These are phyloP conservation scores for Hormaphis cornu DNA, from an alignment of 1,140 invertebrate species.

Conservation along the genomic window DNA sequence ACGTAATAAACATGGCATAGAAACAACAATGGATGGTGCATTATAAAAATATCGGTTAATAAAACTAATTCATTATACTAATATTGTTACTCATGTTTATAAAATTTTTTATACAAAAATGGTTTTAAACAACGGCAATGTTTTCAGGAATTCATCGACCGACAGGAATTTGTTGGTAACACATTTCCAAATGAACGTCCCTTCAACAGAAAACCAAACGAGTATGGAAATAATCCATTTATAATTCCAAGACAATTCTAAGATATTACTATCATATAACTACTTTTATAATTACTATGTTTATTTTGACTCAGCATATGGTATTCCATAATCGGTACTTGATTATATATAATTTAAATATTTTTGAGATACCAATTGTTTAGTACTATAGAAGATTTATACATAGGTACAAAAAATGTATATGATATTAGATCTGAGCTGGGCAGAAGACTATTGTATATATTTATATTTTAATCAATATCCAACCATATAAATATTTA, in stretches of 20 bases:
- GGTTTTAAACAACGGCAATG: neutral
- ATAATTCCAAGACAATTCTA: conserved; percentile 15
- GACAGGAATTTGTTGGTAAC: neutral
- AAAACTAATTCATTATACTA: too few species aligned
- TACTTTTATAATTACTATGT: neutral
- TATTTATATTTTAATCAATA: neutral
- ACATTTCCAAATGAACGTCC: neutral
- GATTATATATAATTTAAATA: neutral
- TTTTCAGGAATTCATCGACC: conserved; percentile 12
- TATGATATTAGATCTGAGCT: neutral
- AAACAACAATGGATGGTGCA: too few species aligned
- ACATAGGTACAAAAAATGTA: neutral
- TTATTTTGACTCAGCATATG: neutral
- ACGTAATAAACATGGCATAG: too few species aligned
- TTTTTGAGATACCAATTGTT: neutral
- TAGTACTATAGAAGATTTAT: neutral
- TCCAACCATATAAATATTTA: too few species aligned
- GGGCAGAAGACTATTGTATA: neutral
- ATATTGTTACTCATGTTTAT: too few species aligned
- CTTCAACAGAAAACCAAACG: neutral
- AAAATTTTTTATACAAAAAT: too few species aligned
- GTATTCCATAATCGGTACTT: neutral
- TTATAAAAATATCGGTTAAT: too few species aligned
- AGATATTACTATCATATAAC: neutral
- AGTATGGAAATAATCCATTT: conserved; percentile 21